phyloP scores from a whole-genome alignment of 2,113 vertebrate genomes.

The Dromaius novaehollandiae region DNA sequence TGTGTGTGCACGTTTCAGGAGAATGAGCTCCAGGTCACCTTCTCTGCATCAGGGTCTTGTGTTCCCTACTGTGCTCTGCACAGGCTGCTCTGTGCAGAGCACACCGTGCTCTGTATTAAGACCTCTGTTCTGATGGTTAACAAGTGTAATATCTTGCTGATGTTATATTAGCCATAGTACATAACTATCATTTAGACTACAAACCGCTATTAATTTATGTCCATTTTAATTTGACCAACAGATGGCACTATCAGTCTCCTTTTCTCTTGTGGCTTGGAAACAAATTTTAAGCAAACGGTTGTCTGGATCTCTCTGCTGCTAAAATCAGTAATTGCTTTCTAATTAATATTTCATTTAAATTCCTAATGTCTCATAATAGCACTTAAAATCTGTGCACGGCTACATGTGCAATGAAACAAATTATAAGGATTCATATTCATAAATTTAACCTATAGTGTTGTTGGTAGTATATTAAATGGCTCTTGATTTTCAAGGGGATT shows the following conservation, averaged over 20 bases:
- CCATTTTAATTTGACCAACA: conserved; percentile 72
- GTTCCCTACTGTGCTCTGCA: neutral
- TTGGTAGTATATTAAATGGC: neutral
- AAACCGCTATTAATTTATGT: neutral
- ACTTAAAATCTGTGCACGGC: neutral
- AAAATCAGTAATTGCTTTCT: conserved; percentile 39
- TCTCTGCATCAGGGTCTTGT: neutral
- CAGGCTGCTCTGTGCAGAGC: rapidly evolving
- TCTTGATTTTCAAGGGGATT: conserved; percentile 1
- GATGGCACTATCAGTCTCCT: conserved; percentile 79
- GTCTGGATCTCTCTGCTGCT: neutral
- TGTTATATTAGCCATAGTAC: rapidly evolving
- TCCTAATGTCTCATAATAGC: neutral
- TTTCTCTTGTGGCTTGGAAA: conserved; percentile 5
- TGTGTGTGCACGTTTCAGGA: neutral
- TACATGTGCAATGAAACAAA: conserved; percentile 12
- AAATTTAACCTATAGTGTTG: conserved; percentile 30
- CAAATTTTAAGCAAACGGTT: neutral
- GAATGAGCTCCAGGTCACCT: neutral
- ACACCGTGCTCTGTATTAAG: rapidly evolving
- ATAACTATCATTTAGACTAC: neutral
- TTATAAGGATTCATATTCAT: conserved; percentile 29
- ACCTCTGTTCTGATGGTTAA: neutral
- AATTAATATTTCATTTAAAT: conserved; percentile 51
- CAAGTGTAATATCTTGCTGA: neutral